Evolutionary conservation across 2,888 invertebrate species (phyloP), one percentile per base, ranked within the genome.

Genomic region (Brenthis hecate): DNA sequence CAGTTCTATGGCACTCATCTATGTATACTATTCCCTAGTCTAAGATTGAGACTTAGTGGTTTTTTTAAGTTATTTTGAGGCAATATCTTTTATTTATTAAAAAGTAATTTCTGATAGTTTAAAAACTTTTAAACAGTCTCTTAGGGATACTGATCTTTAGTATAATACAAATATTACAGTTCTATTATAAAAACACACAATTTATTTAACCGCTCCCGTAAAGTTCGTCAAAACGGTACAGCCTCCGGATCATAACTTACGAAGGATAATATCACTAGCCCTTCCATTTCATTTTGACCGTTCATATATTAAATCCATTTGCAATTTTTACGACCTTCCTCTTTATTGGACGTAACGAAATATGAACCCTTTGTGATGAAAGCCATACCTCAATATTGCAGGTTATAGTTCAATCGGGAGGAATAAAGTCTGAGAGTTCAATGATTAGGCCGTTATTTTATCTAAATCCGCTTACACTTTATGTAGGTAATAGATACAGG

Each of bases 341-440:
- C 76, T 83, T 80, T 83, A 87, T 88, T 88, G 83, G 82, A 78
- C 74, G 82, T 84, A 85, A 86, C 82, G 82, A 85, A 85, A 88
- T 87, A 85, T 84, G 80, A 78, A 79, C 85, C 85, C 85, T 90
- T 87, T 87, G 83, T 88, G 78, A 81, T 83, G 81, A 83, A 76
- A 78, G 85, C 84, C 81, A 88, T 90, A 82, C 89, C 87, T 91
- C 88, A 91, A 90, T 86, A 91, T 91, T 91, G 90, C 89, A 89
- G 91, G 86, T 88, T 89, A 87, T 91, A 90, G 91, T 91, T 89
- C 91, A 86, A 80, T 81, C 76, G 78, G 77, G 77, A 78, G 36
- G 8, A 8, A 72, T 81, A 82, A 81, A 82, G 81, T 82, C 83
- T 87, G 86, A 90, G 86, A 85, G 86, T 88, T 76, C 79, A 80